These are phyloP conservation scores for Alitta virens DNA, from an alignment of 2,888 invertebrate genomes.

Conservation along the genomic window DNA sequence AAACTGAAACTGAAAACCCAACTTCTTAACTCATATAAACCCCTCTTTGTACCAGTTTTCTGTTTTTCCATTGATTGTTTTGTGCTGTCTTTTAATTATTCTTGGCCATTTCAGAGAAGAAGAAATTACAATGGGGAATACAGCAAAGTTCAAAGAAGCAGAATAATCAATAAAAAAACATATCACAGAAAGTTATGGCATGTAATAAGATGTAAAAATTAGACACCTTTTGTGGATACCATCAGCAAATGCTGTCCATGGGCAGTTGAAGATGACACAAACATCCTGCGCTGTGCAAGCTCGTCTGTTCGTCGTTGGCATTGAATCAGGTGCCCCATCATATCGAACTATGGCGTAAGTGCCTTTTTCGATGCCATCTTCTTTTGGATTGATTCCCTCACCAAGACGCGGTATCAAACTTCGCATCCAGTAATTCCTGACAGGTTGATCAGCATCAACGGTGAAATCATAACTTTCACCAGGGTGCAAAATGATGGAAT, in stretches of 20 bases:
- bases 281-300: no score
- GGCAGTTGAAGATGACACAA: not conserved
- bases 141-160: no score
- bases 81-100: not conserved
- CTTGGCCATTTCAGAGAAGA: not conserved
- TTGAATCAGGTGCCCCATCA: not conserved
- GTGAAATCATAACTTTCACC: conserved; percentile 43
- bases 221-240: no score
- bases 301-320: not conserved
- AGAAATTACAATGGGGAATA: no score
- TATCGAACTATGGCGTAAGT: conserved; percentile 11
- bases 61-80: no score
- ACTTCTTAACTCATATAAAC: no score
- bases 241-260: not conserved
- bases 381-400: not conserved
- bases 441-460: conserved; percentile 30
- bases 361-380: not conserved
- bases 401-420: not conserved
- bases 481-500: conserved; percentile 35
- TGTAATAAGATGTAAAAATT: no score
- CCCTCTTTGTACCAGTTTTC: no score
- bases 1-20: no score
- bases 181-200: no score
- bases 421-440: conserved; percentile 40
- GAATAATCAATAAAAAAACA: no score